Evolutionary conservation across 2,113 vertebrate genomes (phyloP), one percentile per base, ranked within the genome.

Genomic region (Vimba vimba): DNA sequence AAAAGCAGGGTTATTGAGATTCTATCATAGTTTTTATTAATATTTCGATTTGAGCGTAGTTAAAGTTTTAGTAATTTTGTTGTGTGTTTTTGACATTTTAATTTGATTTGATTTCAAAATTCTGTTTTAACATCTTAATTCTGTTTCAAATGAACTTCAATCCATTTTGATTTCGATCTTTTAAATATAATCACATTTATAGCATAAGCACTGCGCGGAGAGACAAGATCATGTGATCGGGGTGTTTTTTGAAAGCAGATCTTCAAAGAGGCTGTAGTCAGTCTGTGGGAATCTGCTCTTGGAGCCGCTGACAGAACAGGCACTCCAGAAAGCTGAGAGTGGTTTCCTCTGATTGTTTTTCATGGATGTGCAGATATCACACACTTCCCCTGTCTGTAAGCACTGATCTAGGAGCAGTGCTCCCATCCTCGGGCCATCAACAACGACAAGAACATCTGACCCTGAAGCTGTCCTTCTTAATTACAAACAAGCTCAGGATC

Each of bases 311-410:
- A 11, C 69, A 80, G 64, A 52, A 55, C 79, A 45, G 57, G 85
- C 87, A 90, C 89, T 88, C 80, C 90, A 85, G 89, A 88, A 91
- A 83, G 66, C 88, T 93, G 68, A 86, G 43, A 83, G 89, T 73
- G 80, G 88, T 89, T 94, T 94, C 93, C 94, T 92, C 87, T 92
- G 88, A 93, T 94, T 94, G 93, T 93, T 94, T 85, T 84, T 27
- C 86, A 66, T 75, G 62, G 82, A 88, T 87, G 71, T 74, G 81
- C 33, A 43, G 62, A 90, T 43, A 62, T n/a, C 83, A 75, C 82
- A 85, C 55, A 85, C 55, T 82, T 82, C 50, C 84, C 76, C 36
- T 21, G 17, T 59, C 76, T 45, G n/a, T 85, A 21, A 23, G 25
- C 64, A 45, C 84, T 80, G 77, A 55, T 69, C n/a, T 57, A 43